Evolutionary conservation across 1,140 invertebrate genomes (phyloP), one percentile per base, ranked within the genome.

Genomic region (Colletes gigas): DNA sequence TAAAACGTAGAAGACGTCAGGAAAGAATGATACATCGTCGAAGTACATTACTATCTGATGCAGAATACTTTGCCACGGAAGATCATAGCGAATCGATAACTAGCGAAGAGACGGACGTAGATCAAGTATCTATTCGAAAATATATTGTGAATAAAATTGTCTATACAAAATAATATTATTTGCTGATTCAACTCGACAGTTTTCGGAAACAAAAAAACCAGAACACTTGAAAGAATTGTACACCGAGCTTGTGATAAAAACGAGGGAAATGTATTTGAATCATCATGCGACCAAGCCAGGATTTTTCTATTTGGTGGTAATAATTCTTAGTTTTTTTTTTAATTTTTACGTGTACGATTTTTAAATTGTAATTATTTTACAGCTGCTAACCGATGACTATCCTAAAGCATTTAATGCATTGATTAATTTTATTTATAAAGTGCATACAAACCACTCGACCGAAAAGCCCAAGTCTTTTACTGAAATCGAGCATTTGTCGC

Each of bases 281-380:
- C 84, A 89, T 44, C 90, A 91, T 50, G 47, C 81, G 52, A 85
- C 82, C 63, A 87, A 88, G 21, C 89, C 89, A 17, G 90, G 90
- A 63, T 91, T 89, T 69, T 90, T 89, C 84, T 86, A 78, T 57
- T 82, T 86, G 2, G 77, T 84, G 85, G 85, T 91, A 73, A 85
- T 4, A 65, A 79, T 72, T 15, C 19, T 14, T 14, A 50, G n/a
- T n/a, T 75, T 74, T 55, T 8, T 54, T 4, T 9, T 52, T 21
- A 75, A 6, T 19, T 59, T 52, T 62, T 63, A 67, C 19, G 59
- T 55, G 72, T 30, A 57, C 67, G 62, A 15, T 21, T 54, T 65
- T 47, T 14, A 5, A 30, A 15, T 52, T 41, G 15, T n/a, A 14
- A 59, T 73, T 65, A 69, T 83, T n/a, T 88, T 86, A 50, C 3